phyloP scores from a whole-genome alignment of 2,797 vertebrate genomes.

The Sandelia bainsii region DNA sequence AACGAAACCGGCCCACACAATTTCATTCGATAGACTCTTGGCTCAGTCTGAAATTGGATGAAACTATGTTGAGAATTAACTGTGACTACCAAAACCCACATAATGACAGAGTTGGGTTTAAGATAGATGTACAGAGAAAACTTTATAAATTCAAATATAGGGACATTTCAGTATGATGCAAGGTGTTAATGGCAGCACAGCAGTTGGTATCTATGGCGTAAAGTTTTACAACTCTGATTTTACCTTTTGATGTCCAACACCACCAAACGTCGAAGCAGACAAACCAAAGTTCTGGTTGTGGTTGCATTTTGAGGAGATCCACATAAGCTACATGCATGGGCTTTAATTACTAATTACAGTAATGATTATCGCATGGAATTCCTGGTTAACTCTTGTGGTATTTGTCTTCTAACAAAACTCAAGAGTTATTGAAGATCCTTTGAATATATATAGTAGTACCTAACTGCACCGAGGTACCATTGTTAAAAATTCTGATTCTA shows the following conservation, averaged over 20 bases:
- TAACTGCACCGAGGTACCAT: not conserved
- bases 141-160: too few relatives aligned
- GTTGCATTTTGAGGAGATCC: not conserved
- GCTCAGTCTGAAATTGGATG: not conserved
- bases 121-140: too few relatives aligned
- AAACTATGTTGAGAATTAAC: not conserved
- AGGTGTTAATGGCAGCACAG: not conserved
- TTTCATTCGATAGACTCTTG: not conserved
- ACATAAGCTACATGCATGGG: too few relatives aligned
- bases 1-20: too few relatives aligned
- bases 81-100: not conserved
- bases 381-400: not conserved
- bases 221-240: not conserved
- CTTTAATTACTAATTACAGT: too few relatives aligned
- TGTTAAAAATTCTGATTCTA: conserved; percentile 11
- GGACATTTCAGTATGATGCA: not conserved
- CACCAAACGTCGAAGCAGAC: not conserved
- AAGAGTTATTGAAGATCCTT: conserved; percentile 11
- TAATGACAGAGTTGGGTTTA: not conserved
- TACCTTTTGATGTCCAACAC: not conserved
- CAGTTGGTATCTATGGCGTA: not conserved
- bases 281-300: not conserved
- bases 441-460: not conserved
- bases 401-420: conserved; percentile 1
- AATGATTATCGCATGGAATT: not conserved